Evolutionary conservation across 2,113 vertebrate species (phyloP), one percentile per base, ranked within the genome.

Genomic region (Platichthys stellatus): DNA sequence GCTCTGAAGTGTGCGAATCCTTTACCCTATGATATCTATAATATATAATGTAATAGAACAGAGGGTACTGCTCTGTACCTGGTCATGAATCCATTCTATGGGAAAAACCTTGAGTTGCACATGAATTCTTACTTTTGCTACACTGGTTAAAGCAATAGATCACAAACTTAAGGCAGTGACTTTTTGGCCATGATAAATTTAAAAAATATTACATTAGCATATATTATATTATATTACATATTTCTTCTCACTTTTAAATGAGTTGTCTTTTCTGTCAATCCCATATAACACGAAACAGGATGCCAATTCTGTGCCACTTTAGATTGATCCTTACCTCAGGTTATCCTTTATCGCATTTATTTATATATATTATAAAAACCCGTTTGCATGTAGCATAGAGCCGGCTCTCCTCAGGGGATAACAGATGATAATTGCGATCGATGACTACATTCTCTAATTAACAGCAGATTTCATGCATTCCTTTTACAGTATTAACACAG

Each of bases 1-100:
- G 28, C 64, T 67, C 43, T 66, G 35, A 63, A 61, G 76, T 73
- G 59, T 62, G 70, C 38, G 1, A 56, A n/a, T 53, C 51, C 45
- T 49, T 49, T 49, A 15, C 1, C 17, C 13, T 21, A 54, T 54
- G 21, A 54, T 54, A 54, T 14, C 20, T 7, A 10, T 54, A 3
- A 57, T 57, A 20, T 60, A 65, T 35, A 21, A 2, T 20, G 40
- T 12, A 12, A 40, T 40, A 43, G 3, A 43, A 43, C 12, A 3
- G 40, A 43, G 40, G 40, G 40, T 11, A 43, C 12, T 43, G 40
- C 40, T 43, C 26, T 73, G 13, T 2, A 26, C 2, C 31, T 13
- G 38, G 66, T 38, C 60, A 51, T 59, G 66, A 45, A 51, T 64
- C 14, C 4, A 15, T 61, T 61, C 57, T 17, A 69, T 49, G 3